A percentile compares a stretch with the other conserved stretches of the same genome.
phyloP scores from a whole-genome alignment of 2,113 vertebrate genomes.

The Athene cunicularia region DNA sequence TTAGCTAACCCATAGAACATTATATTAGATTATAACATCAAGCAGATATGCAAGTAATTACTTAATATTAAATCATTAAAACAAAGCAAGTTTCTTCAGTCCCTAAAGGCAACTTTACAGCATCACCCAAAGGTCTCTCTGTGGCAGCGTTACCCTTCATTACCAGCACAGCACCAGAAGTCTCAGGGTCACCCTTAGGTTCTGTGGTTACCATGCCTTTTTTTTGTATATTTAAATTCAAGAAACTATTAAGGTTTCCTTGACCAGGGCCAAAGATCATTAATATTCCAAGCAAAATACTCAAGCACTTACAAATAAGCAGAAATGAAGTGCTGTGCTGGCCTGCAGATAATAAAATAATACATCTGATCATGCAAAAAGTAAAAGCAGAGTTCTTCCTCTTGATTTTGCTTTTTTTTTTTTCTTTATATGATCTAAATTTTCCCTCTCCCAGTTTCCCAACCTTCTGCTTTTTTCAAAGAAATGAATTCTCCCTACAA shows the following conservation, averaged over 20 bases:
- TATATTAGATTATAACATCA: neutral
- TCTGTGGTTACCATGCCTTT: neutral
- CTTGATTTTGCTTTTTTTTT: neutral
- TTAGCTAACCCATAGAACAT: neutral
- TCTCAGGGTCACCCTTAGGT: neutral
- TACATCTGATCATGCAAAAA: neutral
- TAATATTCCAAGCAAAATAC: neutral
- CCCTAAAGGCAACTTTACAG: neutral
- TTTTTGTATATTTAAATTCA: neutral
- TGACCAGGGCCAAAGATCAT: neutral
- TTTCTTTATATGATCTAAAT: neutral
- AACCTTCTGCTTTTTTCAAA: neutral
- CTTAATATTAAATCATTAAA: neutral
- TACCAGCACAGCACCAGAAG: neutral
- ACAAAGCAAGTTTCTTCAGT: neutral
- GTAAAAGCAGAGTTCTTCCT: neutral
- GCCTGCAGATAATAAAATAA: neutral
- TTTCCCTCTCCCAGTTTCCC: neutral
- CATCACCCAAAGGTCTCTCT: neutral
- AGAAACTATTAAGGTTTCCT: neutral
- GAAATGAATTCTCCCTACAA: neutral
- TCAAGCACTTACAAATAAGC: neutral
- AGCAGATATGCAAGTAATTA: neutral
- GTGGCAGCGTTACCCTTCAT: rapidly evolving
- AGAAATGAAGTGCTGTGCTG: neutral